Conservation (phyloP, 2,888 invertebrate genomes). For the Xestia rhomboidea region DNA sequence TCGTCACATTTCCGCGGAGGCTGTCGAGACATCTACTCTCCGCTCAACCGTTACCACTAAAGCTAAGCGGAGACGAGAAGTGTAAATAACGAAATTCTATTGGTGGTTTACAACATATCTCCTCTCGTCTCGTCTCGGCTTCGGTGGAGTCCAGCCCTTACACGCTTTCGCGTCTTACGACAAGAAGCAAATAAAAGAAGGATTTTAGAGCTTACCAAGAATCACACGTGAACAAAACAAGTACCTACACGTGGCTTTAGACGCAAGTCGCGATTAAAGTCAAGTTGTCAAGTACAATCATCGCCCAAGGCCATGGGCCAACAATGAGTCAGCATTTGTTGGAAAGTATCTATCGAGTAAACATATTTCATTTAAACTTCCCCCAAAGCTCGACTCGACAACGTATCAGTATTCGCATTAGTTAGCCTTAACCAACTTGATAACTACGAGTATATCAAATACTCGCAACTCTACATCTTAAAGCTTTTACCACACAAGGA, state of each 20-base stretch:
- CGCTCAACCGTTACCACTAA: too few species aligned
- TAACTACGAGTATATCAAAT: constrained; percentile 24
- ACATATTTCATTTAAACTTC: neutral
- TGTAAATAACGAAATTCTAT: too few species aligned
- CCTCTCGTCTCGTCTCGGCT: too few species aligned
- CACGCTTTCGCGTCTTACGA: too few species aligned
- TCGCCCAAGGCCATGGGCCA: neutral
- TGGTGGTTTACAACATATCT: too few species aligned
- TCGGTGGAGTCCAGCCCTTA: too few species aligned
- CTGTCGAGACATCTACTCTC: too few species aligned
- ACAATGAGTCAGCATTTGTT: neutral
- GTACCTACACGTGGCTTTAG: neutral
- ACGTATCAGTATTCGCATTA: neutral
- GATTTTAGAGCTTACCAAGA: too few species aligned
- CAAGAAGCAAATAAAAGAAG: too few species aligned
- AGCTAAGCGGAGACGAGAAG: too few species aligned
- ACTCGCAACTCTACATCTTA: constrained; percentile 36
- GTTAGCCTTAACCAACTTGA: neutral
- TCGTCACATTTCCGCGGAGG: too few species aligned
- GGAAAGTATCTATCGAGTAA: neutral
- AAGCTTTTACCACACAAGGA: constrained; percentile 53
- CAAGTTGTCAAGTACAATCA: neutral
- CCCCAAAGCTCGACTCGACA: neutral
- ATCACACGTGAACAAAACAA: too few species aligned
- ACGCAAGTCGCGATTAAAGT: neutral